Evolutionary conservation across 2,797 vertebrate species (phyloP), one percentile per base, ranked within the genome.

Genomic region (Liparis tanakae): DNA sequence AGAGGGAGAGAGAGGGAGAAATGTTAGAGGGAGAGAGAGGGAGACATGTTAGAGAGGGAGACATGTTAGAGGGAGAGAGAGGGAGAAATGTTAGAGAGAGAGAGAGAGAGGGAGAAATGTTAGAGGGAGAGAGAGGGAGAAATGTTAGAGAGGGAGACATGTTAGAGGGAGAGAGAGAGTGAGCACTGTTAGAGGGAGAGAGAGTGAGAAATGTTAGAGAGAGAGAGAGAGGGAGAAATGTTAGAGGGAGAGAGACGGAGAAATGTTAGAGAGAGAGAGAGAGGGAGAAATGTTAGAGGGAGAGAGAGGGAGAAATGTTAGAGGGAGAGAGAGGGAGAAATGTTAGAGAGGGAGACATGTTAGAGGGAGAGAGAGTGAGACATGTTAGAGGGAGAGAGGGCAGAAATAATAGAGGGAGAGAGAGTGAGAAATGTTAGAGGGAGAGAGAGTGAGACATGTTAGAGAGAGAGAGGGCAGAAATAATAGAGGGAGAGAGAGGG

Each of bases 1-100:
- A 69, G 57, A 56, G n/a, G 18, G 33, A 58, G 4, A 1, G 25
- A 30, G 25, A 30, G n/a, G n/a, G 62, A 70, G 54, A 41, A 64
- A 1, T 20, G 15, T 15, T 14, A 69, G 57, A 56, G 17, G 18
- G 33, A 58, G 4, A 1, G 25, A 30, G 25, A 30, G 25, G 2
- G 62, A 70, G 54, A 41, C 61, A 1, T 20, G 15, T 15, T 14
- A 69, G 57, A 30, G 25, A 30, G 25, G 2, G 62, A 70, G 54
- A 41, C 61, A 1, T 20, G 15, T 15, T 14, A 69, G 57, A 56
- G n/a, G 18, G 33, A 58, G 4, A 1, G 25, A 30, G 25, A 30
- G n/a, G n/a, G 62, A 70, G 54, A 41, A 64, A 1, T 20, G 15
- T 15, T 14, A 69, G 57, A 56, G 17, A 15, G 33, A 58, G 4